Evolutionary conservation across 2,113 vertebrate species (phyloP).

Genomic region (Mellivora capensis): DNA sequence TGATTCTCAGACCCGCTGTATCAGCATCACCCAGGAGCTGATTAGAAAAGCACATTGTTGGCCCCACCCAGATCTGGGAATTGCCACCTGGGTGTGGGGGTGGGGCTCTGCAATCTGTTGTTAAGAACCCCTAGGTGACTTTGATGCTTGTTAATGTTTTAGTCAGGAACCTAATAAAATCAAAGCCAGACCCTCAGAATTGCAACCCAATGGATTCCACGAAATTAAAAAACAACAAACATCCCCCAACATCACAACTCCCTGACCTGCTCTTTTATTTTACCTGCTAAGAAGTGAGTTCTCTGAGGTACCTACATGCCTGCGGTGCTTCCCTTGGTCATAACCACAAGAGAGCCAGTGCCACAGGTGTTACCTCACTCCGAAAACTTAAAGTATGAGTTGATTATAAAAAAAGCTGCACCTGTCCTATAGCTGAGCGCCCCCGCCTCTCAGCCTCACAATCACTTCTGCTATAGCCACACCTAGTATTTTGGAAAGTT

Average conservation of each 20-base stretch:
- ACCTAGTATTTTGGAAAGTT: neutral
- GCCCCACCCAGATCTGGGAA: neutral
- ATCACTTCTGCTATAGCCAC: neutral
- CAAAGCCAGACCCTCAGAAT: neutral
- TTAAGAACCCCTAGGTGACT: neutral
- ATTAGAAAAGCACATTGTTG: neutral
- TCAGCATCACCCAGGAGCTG: neutral
- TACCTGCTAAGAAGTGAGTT: neutral
- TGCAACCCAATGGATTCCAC: neutral
- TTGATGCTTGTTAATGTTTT: neutral
- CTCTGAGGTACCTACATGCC: neutral
- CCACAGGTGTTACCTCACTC: accelerated
- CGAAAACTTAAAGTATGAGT: neutral
- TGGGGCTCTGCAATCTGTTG: too few relatives aligned
- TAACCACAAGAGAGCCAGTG: neutral
- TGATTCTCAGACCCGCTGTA: neutral
- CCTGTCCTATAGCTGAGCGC: neutral
- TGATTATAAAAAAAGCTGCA: neutral
- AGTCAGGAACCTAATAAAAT: neutral
- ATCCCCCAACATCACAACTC: neutral
- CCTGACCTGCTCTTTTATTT: neutral
- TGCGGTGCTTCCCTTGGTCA: neutral
- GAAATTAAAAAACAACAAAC: neutral
- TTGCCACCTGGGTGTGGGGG: neutral
- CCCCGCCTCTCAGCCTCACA: neutral